Conservation (phyloP, 2,113 vertebrate species). For the Pluvialis apricaria region DNA sequence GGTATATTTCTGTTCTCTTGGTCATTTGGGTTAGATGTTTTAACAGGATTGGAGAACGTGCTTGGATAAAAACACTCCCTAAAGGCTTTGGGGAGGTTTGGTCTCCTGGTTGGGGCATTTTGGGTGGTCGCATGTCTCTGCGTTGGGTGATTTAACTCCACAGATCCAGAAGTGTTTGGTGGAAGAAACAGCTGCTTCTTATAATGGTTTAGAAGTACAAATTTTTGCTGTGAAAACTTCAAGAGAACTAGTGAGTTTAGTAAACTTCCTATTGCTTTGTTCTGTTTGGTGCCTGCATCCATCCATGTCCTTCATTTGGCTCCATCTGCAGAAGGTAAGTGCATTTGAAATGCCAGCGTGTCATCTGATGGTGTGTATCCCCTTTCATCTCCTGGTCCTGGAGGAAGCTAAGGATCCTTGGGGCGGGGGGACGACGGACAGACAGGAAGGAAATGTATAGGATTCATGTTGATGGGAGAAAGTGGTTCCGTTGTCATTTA, state of each 20-base stretch:
- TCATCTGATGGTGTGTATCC: rapidly evolving
- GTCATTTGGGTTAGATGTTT: background rate
- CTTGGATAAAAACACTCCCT: background rate
- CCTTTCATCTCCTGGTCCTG: background rate
- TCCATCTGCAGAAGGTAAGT: background rate
- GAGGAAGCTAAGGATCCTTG: background rate
- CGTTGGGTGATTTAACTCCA: background rate
- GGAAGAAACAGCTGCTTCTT: background rate
- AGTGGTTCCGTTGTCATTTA: background rate
- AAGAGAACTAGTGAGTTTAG: background rate
- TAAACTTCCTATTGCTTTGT: background rate
- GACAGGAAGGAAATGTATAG: background rate
- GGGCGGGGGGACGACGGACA: too few relatives aligned
- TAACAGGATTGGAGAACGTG: background rate
- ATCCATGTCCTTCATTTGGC: rapidly evolving
- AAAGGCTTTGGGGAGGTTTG: background rate
- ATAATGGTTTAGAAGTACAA: background rate
- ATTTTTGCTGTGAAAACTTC: background rate
- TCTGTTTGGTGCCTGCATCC: rapidly evolving
- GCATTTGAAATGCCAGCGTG: background rate
- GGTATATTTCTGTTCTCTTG: background rate
- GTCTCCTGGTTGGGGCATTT: background rate
- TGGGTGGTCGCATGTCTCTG: background rate
- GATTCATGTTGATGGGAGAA: background rate
- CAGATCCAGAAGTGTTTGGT: background rate